phyloP scores from a whole-genome alignment of 2,797 vertebrate genomes.

The Crypturellus tataupa region DNA sequence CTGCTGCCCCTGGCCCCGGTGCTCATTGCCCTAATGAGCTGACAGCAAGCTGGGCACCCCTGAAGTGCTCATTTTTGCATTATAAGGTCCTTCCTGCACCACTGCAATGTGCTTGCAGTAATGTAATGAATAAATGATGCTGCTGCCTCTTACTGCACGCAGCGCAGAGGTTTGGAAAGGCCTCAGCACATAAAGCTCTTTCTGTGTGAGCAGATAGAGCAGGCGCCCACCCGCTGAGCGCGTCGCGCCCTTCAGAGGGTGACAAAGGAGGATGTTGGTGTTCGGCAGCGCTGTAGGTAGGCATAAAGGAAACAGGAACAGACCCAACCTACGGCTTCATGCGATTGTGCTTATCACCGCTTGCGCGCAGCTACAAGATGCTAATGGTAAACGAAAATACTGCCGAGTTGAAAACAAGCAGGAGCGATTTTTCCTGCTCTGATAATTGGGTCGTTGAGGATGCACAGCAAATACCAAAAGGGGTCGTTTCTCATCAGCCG shows the following conservation, averaged over 20 bases:
- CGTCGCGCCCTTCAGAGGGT: background rate
- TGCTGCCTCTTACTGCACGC: background rate
- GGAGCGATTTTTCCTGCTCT: background rate
- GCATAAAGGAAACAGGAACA: background rate
- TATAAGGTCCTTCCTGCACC: background rate
- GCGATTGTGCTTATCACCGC: background rate
- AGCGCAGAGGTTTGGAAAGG: background rate
- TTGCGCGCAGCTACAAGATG: background rate
- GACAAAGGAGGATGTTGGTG: background rate
- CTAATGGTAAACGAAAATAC: background rate
- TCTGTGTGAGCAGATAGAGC: background rate
- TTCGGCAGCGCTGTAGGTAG: background rate
- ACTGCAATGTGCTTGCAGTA: background rate
- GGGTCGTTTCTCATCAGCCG: background rate
- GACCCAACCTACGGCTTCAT: background rate
- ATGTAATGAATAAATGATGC: slow-evolving; percentile 8
- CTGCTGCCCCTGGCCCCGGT: rapidly evolving
- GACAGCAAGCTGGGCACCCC: background rate
- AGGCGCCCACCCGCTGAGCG: background rate
- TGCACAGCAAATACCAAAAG: background rate
- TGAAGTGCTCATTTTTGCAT: background rate
- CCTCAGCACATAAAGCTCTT: background rate
- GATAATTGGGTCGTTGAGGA: background rate
- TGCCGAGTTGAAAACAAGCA: background rate
- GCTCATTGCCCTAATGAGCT: rapidly evolving